Percentiles rank a stretch among this genome's conserved stretches.
Conservation (phyloP, 30 jellyfish, hydroid and myxozoan genomes). For the Aurelia aurita complex sp. Pacific region DNA sequence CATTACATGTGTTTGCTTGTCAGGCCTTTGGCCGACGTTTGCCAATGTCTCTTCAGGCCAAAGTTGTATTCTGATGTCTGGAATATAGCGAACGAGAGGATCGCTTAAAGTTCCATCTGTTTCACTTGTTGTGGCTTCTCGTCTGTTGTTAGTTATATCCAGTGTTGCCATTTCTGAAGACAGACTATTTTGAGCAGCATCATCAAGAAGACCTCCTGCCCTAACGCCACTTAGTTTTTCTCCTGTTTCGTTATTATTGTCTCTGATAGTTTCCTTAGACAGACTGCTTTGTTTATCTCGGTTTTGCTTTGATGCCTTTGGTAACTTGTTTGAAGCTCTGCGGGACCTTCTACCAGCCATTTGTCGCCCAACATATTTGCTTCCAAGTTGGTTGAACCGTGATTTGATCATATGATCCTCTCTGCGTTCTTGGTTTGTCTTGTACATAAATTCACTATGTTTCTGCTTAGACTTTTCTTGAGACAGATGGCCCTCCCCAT, state of each 20-base stretch:
- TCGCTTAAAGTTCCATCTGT: neutral
- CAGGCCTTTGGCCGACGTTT: neutral
- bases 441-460: neutral
- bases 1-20: neutral
- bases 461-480: neutral
- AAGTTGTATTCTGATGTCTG: neutral
- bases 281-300: neutral
- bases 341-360: conserved; percentile 17
- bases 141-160: neutral
- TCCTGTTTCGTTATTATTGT: neutral
- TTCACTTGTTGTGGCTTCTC: neutral
- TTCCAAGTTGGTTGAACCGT: conserved; percentile 69
- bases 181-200: neutral
- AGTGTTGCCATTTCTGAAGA: neutral
- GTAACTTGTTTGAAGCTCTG: neutral
- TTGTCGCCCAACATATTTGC: conserved; percentile 56
- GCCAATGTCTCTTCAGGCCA: neutral
- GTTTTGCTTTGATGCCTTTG: neutral
- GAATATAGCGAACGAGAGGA: neutral
- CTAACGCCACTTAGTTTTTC: neutral
- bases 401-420: conserved; percentile 55
- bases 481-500: neutral
- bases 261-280: neutral
- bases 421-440: conserved; percentile 58
- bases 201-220: neutral